These are phyloP conservation scores for Aplodontia rufa DNA, from an alignment of 2,113 vertebrate species.

Conservation along the genomic window DNA sequence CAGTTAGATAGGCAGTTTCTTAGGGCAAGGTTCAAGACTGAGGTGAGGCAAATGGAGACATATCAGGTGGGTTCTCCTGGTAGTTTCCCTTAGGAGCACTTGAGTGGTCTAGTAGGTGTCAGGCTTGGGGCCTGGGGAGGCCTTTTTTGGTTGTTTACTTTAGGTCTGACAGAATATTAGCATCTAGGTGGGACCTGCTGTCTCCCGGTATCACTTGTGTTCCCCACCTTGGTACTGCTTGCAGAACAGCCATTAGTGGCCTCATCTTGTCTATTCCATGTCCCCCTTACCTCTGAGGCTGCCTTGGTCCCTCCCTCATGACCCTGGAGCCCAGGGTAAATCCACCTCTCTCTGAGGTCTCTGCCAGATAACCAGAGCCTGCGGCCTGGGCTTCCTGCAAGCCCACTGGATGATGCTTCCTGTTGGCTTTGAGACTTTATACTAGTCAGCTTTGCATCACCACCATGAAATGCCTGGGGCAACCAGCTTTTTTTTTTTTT, in stretches of 20 bases:
- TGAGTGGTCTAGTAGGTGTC: background rate
- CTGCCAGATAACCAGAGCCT: background rate
- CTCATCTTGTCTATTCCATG: background rate
- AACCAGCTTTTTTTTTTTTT: background rate
- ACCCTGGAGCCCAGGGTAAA: background rate
- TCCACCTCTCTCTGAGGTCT: background rate
- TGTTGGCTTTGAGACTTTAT: background rate
- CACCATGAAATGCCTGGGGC: background rate
- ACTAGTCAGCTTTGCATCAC: background rate
- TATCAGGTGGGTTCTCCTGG: background rate
- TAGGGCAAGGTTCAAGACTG: background rate
- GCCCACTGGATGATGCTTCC: background rate
- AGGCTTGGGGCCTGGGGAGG: accelerated
- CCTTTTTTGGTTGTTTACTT: background rate
- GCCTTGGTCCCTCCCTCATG: accelerated
- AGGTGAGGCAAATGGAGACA: background rate
- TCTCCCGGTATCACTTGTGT: background rate
- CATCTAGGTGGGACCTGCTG: background rate
- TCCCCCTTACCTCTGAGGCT: background rate
- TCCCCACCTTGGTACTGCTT: background rate
- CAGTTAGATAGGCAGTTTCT: background rate
- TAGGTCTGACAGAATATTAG: background rate
- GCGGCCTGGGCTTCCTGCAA: background rate
- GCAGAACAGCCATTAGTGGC: background rate
- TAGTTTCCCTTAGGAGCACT: background rate